These are phyloP conservation scores for Microcebus murinus DNA, from an alignment of 2,113 vertebrate species.

Conservation along the genomic window DNA sequence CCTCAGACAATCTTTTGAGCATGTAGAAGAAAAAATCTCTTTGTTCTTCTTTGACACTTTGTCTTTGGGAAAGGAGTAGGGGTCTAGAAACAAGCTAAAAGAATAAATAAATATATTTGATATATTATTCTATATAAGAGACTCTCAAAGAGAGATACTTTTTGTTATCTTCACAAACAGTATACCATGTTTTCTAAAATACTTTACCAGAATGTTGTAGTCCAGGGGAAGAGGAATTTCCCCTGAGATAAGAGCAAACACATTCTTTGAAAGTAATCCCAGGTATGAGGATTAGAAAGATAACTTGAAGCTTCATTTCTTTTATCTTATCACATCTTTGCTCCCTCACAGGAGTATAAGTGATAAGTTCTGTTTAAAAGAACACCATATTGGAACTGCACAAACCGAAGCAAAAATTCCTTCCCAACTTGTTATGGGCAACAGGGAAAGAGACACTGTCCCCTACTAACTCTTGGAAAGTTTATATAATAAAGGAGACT, in stretches of 20 bases:
- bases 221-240: conserved; percentile 75
- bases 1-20: conserved; percentile 31
- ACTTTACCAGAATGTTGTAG: conserved; percentile 73
- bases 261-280: conserved; percentile 85
- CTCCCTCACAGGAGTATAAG: conserved; percentile 74
- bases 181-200: conserved; percentile 71
- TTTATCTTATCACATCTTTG: conserved; percentile 86
- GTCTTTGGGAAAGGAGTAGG: conserved; percentile 42
- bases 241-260: conserved; percentile 82
- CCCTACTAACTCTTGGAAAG: conserved; percentile 40
- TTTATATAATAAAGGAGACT: neutral
- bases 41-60: conserved; percentile 56
- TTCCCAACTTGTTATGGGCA: conserved; percentile 54
- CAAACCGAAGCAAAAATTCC: conserved; percentile 67
- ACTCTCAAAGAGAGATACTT: conserved; percentile 67
- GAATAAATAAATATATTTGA: conserved; percentile 64
- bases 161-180: conserved; percentile 66
- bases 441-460: neutral
- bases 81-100: conserved; percentile 54
- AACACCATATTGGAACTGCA: conserved; percentile 61
- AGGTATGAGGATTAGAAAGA: conserved; percentile 87
- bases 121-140: conserved; percentile 65
- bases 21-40: conserved; percentile 38
- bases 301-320: conserved; percentile 86
- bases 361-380: conserved; percentile 81